phyloP scores from a whole-genome alignment of 2,888 invertebrate genomes.

The Standfussiana lucernea region DNA sequence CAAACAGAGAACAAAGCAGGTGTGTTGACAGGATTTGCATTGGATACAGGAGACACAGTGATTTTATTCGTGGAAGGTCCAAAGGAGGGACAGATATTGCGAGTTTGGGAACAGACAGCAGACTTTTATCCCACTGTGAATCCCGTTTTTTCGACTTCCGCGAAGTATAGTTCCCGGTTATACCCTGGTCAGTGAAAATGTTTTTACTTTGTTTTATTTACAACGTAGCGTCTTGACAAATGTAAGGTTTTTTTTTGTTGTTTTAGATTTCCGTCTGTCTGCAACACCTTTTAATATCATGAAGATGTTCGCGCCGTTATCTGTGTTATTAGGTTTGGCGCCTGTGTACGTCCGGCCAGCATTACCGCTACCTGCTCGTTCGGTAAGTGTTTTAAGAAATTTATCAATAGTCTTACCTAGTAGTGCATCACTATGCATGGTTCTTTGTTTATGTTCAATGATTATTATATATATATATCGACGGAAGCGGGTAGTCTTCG shows the following conservation, averaged over 20 bases:
- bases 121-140: slow-evolving; percentile 77
- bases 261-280: slow-evolving; percentile 73
- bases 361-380: slow-evolving; percentile 81
- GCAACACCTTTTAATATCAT: slow-evolving; percentile 78
- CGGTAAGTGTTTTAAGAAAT: slow-evolving; percentile 77
- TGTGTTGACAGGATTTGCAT: slow-evolving; percentile 81
- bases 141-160: slow-evolving; percentile 80
- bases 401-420: no score
- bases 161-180: slow-evolving; percentile 77
- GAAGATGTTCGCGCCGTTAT: slow-evolving; percentile 82
- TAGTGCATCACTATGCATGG: no score
- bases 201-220: background rate
- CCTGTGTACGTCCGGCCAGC: slow-evolving; percentile 82
- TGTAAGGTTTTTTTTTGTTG: background rate
- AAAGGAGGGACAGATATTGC: slow-evolving; percentile 79
- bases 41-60: slow-evolving; percentile 79
- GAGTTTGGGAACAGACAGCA: slow-evolving; percentile 80
- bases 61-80: slow-evolving; percentile 83
- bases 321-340: slow-evolving; percentile 80
- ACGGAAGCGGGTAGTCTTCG: background rate
- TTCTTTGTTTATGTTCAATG: no score
- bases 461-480: no score
- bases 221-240: background rate
- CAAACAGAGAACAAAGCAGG: slow-evolving; percentile 52
- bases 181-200: slow-evolving; percentile 77